These are phyloP conservation scores for Pterois miles DNA, from an alignment of 2,797 vertebrate genomes.

Conservation along the genomic window DNA sequence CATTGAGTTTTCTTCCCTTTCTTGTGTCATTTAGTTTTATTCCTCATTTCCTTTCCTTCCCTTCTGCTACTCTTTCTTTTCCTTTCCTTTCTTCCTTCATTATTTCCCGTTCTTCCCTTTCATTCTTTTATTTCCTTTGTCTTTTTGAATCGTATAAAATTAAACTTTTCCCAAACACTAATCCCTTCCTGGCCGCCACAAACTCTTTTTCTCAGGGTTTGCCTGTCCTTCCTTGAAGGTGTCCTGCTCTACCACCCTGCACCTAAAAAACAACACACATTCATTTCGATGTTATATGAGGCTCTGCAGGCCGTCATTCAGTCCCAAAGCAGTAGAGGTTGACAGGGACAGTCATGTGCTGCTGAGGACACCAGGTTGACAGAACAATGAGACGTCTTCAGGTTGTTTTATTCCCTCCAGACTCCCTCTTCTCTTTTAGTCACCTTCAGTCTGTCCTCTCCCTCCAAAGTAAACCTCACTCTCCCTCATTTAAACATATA, in stretches of 20 bases:
- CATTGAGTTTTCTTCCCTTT: not conserved
- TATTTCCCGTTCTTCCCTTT: not conserved
- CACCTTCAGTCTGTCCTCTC: slow-evolving; percentile 16
- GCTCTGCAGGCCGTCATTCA: not conserved
- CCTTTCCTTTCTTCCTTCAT: not conserved
- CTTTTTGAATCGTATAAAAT: not conserved
- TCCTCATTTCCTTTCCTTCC: not conserved
- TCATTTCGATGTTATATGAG: not conserved
- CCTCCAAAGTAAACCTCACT: slow-evolving; percentile 4
- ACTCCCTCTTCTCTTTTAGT: slow-evolving; percentile 6
- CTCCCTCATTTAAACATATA: slow-evolving; percentile 1
- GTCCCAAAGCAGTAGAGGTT: not conserved
- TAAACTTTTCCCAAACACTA: not conserved
- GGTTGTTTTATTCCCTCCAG: slow-evolving; percentile 17
- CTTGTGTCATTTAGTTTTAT: not conserved
- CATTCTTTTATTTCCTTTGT: not conserved
- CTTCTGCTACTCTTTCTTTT: not conserved
- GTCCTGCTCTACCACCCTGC: not conserved
- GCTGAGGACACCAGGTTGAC: slow-evolving; percentile 11
- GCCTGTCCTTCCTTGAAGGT: not conserved
- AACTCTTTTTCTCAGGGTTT: not conserved
- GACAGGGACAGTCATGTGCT: not conserved
- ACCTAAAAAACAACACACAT: not conserved
- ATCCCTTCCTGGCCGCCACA: not conserved
- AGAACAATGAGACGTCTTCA: slow-evolving; percentile 25